Conservation (phyloP, 1,140 invertebrate species). For the Chionoecetes opilio region DNA sequence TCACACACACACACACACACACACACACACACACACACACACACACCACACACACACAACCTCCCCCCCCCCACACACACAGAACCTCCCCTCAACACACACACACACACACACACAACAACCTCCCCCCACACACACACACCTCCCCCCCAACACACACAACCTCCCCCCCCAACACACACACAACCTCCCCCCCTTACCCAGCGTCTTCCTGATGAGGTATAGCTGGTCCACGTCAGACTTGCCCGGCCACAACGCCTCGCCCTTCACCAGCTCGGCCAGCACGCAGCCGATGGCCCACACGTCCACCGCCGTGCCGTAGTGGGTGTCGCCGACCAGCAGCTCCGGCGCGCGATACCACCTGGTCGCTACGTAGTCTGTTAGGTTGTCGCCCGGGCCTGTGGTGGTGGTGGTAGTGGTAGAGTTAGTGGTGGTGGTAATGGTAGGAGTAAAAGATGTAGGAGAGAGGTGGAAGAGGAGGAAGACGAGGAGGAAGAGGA, state of each 20-base stretch:
- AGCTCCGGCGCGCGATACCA: constrained; percentile 99
- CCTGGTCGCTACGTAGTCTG: constrained; percentile 99
- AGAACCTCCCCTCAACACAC: not conserved
- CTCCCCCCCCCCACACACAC: no score
- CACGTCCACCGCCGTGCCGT: constrained; percentile 98
- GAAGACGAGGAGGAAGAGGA: no score
- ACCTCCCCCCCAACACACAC: no score
- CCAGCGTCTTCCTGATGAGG: constrained; percentile 94
- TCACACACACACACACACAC: not conserved
- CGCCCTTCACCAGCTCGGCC: constrained; percentile 97
- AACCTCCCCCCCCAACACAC: not conserved
- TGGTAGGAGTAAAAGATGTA: not conserved
- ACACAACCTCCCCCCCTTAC: constrained; percentile 82
- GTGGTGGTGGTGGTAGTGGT: constrained; percentile 73
- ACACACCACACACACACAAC: not conserved
- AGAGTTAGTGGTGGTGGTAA: not conserved
- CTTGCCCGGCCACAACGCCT: constrained; percentile 98
- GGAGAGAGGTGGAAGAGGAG: no score
- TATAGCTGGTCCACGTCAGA: constrained; percentile 99
- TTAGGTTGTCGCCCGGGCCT: constrained; percentile 97
- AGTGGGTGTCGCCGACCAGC: constrained; percentile 98
- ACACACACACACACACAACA: not conserved
- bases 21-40: no score
- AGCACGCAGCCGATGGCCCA: constrained; percentile 98
- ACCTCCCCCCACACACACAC: not conserved